A percentile compares a stretch with the other conserved stretches of the same genome.
Evolutionary conservation across 2,888 invertebrate genomes (phyloP).

Genomic region (Stramonita haemastoma): DNA sequence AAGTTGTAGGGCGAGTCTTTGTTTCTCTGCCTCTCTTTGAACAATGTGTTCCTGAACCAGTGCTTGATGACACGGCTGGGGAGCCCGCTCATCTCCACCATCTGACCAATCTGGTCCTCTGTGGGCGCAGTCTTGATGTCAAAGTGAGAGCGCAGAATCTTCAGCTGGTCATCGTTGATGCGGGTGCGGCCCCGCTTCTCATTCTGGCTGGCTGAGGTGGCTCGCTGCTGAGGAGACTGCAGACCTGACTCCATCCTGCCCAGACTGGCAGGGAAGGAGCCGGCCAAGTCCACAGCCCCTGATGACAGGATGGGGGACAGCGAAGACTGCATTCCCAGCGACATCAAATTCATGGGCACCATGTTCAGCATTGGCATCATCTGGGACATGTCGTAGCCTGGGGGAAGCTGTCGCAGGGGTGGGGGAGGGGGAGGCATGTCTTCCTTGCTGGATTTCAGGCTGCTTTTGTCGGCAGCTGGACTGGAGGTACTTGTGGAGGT

Average conservation of each 20-base stretch:
- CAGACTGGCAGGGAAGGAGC: constrained; percentile 52
- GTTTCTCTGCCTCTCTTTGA: constrained; percentile 98
- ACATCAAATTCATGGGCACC: constrained; percentile 79
- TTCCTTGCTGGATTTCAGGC: constrained; percentile 50
- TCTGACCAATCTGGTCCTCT: constrained; percentile 98
- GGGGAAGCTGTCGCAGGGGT: constrained; percentile 56
- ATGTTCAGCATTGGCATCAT: constrained; percentile 90
- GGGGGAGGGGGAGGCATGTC: constrained; percentile 80
- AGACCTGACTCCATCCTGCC: constrained; percentile 50
- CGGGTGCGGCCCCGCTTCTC: constrained; percentile 95
- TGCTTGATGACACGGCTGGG: constrained; percentile 99
- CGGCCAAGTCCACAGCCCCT: constrained; percentile 82
- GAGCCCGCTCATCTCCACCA: constrained; percentile 97
- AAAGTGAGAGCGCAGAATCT: constrained; percentile 97
- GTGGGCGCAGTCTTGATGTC: constrained; percentile 99
- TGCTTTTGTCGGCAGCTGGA: constrained; percentile 46
- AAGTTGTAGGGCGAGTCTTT: constrained; percentile 99
- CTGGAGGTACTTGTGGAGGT: constrained; percentile 21
- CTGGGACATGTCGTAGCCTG: constrained; percentile 80
- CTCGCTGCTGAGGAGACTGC: constrained; percentile 68
- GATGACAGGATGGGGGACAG: constrained; percentile 93
- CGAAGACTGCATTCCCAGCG: constrained; percentile 96
- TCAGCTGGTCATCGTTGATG: constrained; percentile 98
- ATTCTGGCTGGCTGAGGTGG: constrained; percentile 60
- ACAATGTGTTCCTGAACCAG: constrained; percentile 99